phyloP scores from a whole-genome alignment of 2,888 invertebrate genomes.

The Ectemnius lituratus region DNA sequence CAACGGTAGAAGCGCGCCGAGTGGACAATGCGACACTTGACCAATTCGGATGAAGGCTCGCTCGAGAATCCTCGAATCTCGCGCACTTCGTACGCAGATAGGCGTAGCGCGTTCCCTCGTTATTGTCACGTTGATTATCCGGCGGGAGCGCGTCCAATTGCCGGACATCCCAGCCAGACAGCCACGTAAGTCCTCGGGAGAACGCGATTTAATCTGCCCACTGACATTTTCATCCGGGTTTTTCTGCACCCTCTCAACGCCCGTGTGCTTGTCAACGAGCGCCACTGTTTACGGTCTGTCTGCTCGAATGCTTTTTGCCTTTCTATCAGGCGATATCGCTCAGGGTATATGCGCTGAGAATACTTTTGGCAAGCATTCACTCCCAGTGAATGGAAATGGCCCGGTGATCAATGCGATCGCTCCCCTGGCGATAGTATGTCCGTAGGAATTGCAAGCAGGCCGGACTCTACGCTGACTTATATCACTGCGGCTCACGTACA shows the following conservation, averaged over 20 bases:
- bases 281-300: too few relatives aligned
- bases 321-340: too few relatives aligned
- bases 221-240: constrained; percentile 15
- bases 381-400: background rate
- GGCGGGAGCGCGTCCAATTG: constrained; percentile 4
- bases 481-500: too few relatives aligned
- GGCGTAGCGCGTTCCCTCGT: background rate
- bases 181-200: too few relatives aligned
- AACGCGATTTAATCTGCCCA: constrained; percentile 24
- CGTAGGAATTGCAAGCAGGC: background rate
- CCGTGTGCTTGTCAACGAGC: too few relatives aligned
- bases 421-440: background rate
- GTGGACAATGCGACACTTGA: constrained; percentile 12
- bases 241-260: background rate
- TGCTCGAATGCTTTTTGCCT: too few relatives aligned
- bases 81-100: background rate
- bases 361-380: too few relatives aligned
- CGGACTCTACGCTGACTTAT: too few relatives aligned
- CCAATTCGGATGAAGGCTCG: constrained; percentile 12
- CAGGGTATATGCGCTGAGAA: too few relatives aligned
- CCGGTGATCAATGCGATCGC: background rate
- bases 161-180: constrained; percentile 8
- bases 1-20: background rate
- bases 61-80: constrained; percentile 8
- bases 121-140: constrained; percentile 17